These are phyloP conservation scores for Cantharis rufa DNA, from an alignment of 2,888 invertebrate species.

Conservation along the genomic window DNA sequence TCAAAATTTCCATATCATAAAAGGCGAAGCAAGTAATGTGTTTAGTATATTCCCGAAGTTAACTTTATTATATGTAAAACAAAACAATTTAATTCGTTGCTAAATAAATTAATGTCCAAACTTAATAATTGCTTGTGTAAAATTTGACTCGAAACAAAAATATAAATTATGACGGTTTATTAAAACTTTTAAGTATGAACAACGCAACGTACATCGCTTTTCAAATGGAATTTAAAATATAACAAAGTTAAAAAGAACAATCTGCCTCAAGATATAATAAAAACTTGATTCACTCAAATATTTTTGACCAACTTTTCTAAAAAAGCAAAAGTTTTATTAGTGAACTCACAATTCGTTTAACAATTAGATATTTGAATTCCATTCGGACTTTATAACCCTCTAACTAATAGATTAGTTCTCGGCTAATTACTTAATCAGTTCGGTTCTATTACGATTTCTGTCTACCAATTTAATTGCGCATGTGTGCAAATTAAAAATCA, in stretches of 20 bases:
- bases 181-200: neutral
- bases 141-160: neutral
- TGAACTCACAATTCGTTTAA: neutral
- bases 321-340: neutral
- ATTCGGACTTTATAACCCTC: slow-evolving; percentile 4
- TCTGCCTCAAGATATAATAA: neutral
- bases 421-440: slow-evolving; percentile 29
- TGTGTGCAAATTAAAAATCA: slow-evolving; percentile 49
- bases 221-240: neutral
- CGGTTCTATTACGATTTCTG: slow-evolving; percentile 25
- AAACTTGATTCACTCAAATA: neutral
- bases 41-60: neutral
- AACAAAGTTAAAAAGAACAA: neutral
- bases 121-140: neutral
- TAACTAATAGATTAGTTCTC: slow-evolving; percentile 18
- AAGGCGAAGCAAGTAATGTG: neutral
- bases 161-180: neutral
- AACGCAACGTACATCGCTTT: neutral
- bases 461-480: slow-evolving; percentile 33
- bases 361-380: neutral
- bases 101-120: neutral
- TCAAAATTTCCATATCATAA: neutral
- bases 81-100: neutral
- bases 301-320: neutral
- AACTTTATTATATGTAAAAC: neutral